Evolutionary conservation across 2,797 vertebrate species (phyloP).

Genomic region (Acipenser oxyrinchus): DNA sequence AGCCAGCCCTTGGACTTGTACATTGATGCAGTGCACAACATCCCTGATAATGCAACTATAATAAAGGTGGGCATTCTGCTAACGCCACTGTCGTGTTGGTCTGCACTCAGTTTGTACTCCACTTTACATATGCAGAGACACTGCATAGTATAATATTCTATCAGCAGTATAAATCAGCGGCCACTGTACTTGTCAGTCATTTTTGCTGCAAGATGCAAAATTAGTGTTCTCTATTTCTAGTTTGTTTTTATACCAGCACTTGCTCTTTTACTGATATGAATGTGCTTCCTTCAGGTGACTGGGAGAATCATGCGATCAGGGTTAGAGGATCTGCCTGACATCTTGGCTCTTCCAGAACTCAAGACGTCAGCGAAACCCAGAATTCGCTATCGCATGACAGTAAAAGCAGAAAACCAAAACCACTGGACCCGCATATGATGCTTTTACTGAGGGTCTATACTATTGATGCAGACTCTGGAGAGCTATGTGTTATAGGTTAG

Average conservation of each 20-base stretch:
- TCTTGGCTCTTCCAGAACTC: conserved; percentile 20
- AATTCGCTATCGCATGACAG: conserved; percentile 24
- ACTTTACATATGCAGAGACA: too few species aligned
- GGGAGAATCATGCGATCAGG: conserved; percentile 24
- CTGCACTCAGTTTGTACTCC: too few species aligned
- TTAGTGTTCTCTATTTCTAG: neutral
- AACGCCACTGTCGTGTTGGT: neutral
- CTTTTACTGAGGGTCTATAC: conserved; percentile 29
- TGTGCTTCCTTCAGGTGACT: conserved; percentile 16
- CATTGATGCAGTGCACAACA: conserved; percentile 25
- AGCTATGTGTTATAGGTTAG: conserved; percentile 26
- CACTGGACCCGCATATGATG: conserved; percentile 15
- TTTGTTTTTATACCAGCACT: neutral
- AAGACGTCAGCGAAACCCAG: conserved; percentile 27
- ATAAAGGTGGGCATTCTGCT: conserved; percentile 28
- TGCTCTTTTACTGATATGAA: neutral
- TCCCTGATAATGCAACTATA: conserved; percentile 37
- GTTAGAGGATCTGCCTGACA: conserved; percentile 15
- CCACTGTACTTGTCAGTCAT: too few species aligned
- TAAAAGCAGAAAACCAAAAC: conserved; percentile 10
- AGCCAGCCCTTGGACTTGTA: conserved; percentile 35
- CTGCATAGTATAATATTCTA: too few species aligned
- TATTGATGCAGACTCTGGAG: conserved; percentile 20
- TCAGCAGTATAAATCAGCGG: too few species aligned
- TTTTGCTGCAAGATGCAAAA: too few species aligned